A percentile compares a stretch with the other conserved stretches of the same genome.
These are phyloP conservation scores for Drosophila rhopaloa DNA, from an alignment of 1,140 invertebrate genomes.

Conservation along the genomic window DNA sequence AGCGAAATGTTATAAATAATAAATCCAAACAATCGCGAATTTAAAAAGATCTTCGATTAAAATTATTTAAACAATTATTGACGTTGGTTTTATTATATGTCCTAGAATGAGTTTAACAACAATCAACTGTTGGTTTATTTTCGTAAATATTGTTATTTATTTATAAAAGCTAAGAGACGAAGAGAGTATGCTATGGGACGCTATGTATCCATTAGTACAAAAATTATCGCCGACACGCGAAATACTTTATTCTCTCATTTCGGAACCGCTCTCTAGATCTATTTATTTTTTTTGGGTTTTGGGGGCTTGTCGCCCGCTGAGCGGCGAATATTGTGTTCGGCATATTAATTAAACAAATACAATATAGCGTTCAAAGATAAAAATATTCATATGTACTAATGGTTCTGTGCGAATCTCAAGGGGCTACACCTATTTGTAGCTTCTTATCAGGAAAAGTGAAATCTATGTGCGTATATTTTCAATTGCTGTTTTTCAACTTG, in stretches of 20 bases:
- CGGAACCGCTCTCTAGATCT: conserved; percentile 1
- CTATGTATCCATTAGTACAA: not conserved
- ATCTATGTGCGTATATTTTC: conserved; percentile 1
- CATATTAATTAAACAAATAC: conserved; percentile 33
- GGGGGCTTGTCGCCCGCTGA: conserved; percentile 45
- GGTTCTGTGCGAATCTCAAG: conserved; percentile 1
- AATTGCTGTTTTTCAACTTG: conserved; percentile 25
- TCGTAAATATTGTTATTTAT: not conserved
- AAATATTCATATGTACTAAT: not conserved
- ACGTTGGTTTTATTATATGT: not conserved
- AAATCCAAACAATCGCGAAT: not conserved
- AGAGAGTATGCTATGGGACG: not conserved
- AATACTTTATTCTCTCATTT: conserved; percentile 23
- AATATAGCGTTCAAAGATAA: conserved; percentile 13
- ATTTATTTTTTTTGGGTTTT: conserved; percentile 42
- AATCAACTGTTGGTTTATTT: not conserved
- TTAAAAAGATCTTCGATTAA: not conserved
- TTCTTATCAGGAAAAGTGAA: conserved; percentile 28
- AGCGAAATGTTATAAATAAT: not conserved
- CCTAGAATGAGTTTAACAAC: not conserved
- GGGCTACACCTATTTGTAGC: conserved; percentile 6
- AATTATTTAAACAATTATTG: too few species aligned
- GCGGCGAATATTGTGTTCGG: conserved; percentile 1
- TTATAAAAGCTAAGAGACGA: not conserved
- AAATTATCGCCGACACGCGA: conserved; percentile 27